A percentile compares a stretch with the other conserved stretches of the same genome.
phyloP scores from a whole-genome alignment of 2,797 vertebrate genomes.

The Myiotriccus ornatus region DNA sequence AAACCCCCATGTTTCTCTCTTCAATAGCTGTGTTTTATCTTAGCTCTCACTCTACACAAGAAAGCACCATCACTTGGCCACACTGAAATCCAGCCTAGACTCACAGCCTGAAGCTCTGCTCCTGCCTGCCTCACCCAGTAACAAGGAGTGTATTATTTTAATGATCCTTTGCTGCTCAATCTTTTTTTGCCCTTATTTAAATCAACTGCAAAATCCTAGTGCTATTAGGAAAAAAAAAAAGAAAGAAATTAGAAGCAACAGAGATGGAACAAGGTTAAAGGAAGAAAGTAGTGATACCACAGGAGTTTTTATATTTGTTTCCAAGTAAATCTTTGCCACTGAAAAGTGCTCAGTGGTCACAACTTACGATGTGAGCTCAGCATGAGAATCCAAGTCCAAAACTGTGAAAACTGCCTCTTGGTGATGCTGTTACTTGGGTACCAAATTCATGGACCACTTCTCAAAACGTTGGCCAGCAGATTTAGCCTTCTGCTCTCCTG shows the following conservation, averaged over 20 bases:
- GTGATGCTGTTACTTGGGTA: background rate
- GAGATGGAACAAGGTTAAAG: background rate
- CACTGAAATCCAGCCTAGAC: background rate
- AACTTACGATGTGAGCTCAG: background rate
- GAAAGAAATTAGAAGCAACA: background rate
- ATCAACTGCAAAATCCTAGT: background rate
- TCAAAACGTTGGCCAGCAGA: background rate
- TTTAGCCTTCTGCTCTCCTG: background rate
- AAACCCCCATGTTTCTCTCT: fast-evolving
- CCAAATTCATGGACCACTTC: background rate
- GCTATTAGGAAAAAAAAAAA: background rate
- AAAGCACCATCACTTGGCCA: background rate
- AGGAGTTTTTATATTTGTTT: background rate
- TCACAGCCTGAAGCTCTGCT: background rate
- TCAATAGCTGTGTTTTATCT: background rate
- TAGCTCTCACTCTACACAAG: background rate
- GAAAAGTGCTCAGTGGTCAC: background rate
- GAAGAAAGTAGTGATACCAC: background rate
- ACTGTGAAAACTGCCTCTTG: background rate
- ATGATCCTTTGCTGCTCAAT: background rate
- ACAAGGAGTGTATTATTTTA: background rate
- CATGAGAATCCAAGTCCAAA: background rate
- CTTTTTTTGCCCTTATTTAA: background rate
- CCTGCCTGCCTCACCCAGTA: background rate
- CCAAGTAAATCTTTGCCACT: background rate